Evolutionary conservation across 2,113 vertebrate genomes (phyloP), one percentile per base, ranked within the genome.

Genomic region (Maccullochella peelii): DNA sequence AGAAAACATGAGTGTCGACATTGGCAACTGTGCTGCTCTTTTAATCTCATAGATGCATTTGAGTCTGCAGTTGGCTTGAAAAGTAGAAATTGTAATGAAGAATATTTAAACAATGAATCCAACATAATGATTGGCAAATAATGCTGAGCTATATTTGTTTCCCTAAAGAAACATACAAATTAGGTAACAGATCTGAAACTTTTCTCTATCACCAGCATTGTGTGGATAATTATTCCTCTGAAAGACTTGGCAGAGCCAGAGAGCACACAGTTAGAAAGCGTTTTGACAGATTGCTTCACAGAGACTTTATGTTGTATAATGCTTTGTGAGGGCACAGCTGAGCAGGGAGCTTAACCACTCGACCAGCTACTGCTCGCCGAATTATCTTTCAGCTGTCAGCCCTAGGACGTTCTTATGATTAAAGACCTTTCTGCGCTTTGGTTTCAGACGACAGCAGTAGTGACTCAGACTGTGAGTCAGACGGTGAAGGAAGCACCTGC

Each of bases 391-490:
- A 23, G 38, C 47, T 44, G 40, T 69, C 69, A 76, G n/a, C 59
- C 21, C 21, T 2, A 0, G 8, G 36, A 72, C n/a, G 52, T 27
- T 49, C 6, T 1, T 0, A 20, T 67, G 76, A 77, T 87, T 72
- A 77, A 84, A 82, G 65, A 44, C 68, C 61, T 38, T 25, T 71
- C 61, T 85, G 82, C 54, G 0, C 84, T 91, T 27, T 23, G 65
- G 21, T 55, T 80, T 8, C 90, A 80, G 93, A 91, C 90, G 96
- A 96, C 90, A 98, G 96, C 88, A 98, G 97, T 91, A 99, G 96
- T 40, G 97, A 99, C 0, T 98, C 98, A 0, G 98, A 99, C 1
- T 99, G 98, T 16, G 98, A 98, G 77, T 98, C 98, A 0, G 98
- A 98, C 0, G 97, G 94, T 0, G 95, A 91, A 21, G 96, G 97